phyloP scores from a whole-genome alignment of 2,113 vertebrate genomes.

The Gallinago jamesoni region DNA sequence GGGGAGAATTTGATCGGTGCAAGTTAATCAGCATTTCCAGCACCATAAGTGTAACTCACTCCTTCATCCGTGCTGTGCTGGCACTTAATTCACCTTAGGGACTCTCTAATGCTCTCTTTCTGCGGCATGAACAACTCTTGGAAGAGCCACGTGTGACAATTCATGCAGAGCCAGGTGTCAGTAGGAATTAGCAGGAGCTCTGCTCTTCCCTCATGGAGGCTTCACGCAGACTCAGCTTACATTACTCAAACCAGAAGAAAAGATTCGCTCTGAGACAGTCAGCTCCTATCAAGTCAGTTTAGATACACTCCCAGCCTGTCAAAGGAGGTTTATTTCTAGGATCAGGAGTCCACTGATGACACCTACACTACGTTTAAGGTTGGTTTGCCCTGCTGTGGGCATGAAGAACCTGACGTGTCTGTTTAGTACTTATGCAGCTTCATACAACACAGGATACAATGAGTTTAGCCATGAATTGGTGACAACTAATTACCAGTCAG shows the following conservation, averaged over 20 bases:
- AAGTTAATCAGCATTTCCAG: neutral
- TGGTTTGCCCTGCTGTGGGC: neutral
- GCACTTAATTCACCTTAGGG: neutral
- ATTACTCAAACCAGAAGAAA: neutral
- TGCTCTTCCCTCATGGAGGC: neutral
- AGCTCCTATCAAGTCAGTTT: neutral
- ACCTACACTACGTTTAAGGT: neutral
- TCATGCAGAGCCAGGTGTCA: neutral
- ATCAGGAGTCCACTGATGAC: neutral
- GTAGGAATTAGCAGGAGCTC: neutral
- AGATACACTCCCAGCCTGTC: neutral
- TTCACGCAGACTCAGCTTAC: neutral
- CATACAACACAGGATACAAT: neutral
- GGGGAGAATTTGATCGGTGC: neutral
- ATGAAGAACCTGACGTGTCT: neutral
- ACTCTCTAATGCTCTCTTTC: neutral
- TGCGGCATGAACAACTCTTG: neutral
- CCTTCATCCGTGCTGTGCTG: neutral
- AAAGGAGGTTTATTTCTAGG: neutral
- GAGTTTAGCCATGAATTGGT: neutral
- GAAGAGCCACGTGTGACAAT: neutral
- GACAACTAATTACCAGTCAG: neutral
- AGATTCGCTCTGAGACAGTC: neutral
- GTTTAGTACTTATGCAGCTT: neutral
- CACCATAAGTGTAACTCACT: neutral